Evolutionary conservation across 1,140 invertebrate species (phyloP).

Genomic region (Caenorhabditis latens): DNA sequence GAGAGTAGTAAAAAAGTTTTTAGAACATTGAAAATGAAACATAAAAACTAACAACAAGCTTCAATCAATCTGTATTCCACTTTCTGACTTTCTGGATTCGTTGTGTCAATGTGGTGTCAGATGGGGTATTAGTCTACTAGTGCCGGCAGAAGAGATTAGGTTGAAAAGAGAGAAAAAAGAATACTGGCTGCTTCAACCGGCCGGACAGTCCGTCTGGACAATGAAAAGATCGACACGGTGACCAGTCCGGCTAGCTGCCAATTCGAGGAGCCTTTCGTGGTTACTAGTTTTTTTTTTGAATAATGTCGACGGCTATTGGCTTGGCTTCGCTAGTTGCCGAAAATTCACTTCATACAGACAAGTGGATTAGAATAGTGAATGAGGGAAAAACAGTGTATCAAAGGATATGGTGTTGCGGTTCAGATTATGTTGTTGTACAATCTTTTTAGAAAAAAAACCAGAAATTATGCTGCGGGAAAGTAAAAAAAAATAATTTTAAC

Average conservation of each 20-base stretch:
- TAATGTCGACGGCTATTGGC: slow-evolving; percentile 33
- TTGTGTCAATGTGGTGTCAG: slow-evolving; percentile 32
- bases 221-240: slow-evolving; percentile 50
- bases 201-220: slow-evolving; percentile 14
- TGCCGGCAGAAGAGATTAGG: slow-evolving; percentile 27
- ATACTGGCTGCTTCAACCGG: slow-evolving; percentile 47
- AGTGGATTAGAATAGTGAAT: slow-evolving; percentile 39
- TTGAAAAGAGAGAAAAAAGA: slow-evolving; percentile 26
- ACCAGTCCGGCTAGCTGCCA: slow-evolving; percentile 8
- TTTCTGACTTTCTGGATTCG: neutral
- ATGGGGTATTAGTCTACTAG: slow-evolving; percentile 50
- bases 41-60: slow-evolving; percentile 6
- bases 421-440: slow-evolving; percentile 38
- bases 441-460: neutral
- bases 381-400: slow-evolving; percentile 31
- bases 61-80: neutral
- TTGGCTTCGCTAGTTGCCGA: slow-evolving; percentile 3
- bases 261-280: slow-evolving; percentile 33
- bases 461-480: neutral
- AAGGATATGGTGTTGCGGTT: slow-evolving; percentile 26
- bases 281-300: slow-evolving; percentile 50
- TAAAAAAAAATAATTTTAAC: neutral
- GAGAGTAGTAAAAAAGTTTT: too few relatives aligned
- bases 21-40: too few relatives aligned
- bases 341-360: slow-evolving; percentile 45